Conservation (phyloP, 2,797 vertebrate species). For the Rhinella marina region DNA sequence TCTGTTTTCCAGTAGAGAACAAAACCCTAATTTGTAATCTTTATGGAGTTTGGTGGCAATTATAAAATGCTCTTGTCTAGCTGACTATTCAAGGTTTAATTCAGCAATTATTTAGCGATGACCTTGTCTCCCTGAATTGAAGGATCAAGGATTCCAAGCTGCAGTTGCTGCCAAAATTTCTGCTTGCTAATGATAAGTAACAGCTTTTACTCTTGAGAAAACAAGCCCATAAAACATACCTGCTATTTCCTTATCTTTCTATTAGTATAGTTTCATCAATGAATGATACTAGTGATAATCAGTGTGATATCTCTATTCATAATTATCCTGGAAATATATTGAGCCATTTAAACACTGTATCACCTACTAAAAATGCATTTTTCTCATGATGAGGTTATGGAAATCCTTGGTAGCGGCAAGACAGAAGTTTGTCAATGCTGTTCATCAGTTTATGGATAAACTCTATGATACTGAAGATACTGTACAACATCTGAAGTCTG, state of each 20-base stretch:
- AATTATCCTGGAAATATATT: neutral
- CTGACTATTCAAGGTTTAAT: slow-evolving; percentile 23
- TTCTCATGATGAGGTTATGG: no score
- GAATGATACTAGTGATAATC: neutral
- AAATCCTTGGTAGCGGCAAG: no score
- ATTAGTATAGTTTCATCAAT: neutral
- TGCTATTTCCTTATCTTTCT: neutral
- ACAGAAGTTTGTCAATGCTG: no score
- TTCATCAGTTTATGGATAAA: no score
- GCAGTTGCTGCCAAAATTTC: slow-evolving; percentile 16
- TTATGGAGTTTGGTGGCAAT: slow-evolving; percentile 33
- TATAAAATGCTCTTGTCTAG: slow-evolving; percentile 16
- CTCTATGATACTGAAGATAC: no score
- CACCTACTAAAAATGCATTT: neutral
- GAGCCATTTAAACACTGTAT: neutral
- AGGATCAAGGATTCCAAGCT: slow-evolving; percentile 26
- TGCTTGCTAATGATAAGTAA: slow-evolving; percentile 32
- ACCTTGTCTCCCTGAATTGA: slow-evolving; percentile 29
- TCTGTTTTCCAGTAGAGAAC: neutral
- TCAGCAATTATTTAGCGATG: slow-evolving; percentile 8
- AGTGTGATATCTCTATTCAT: neutral
- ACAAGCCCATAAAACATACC: slow-evolving; percentile 1
- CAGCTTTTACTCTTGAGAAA: slow-evolving; percentile 8
- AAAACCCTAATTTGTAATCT: slow-evolving; percentile 66
- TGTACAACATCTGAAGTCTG: no score